phyloP scores from a whole-genome alignment of 2,888 invertebrate genomes.

The Smittia aterrima region DNA sequence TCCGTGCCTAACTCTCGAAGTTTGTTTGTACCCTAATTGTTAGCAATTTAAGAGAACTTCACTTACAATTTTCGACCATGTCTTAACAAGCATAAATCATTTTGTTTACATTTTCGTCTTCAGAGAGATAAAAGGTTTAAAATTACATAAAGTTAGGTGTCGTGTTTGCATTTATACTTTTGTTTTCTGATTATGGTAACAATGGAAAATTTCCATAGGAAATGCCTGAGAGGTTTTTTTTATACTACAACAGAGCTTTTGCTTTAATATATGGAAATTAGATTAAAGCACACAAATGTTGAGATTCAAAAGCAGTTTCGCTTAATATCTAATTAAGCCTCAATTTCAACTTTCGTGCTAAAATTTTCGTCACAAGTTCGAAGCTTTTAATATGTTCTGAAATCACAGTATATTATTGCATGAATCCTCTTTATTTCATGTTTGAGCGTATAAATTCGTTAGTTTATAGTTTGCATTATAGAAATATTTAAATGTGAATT shows the following conservation, averaged over 20 bases:
- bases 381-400: background rate
- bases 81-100: constrained; percentile 30
- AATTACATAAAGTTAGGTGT: background rate
- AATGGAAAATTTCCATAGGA: too few relatives aligned
- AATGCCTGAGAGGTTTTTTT: too few relatives aligned
- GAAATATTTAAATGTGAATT: too few relatives aligned
- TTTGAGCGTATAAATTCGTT: background rate
- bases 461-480: too few relatives aligned
- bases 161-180: background rate
- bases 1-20: background rate
- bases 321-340: background rate
- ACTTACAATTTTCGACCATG: background rate
- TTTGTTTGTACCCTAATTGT: background rate
- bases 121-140: background rate
- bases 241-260: background rate
- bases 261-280: too few relatives aligned
- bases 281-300: background rate
- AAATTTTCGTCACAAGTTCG: constrained; percentile 4
- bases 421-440: background rate
- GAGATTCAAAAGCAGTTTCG: background rate
- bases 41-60: background rate
- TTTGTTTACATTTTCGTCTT: constrained; percentile 26
- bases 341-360: background rate
- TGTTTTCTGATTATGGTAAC: too few relatives aligned
- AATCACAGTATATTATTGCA: constrained; percentile 2